These are phyloP conservation scores for Erebia aethiops DNA, from an alignment of 2,888 invertebrate species.

Conservation along the genomic window DNA sequence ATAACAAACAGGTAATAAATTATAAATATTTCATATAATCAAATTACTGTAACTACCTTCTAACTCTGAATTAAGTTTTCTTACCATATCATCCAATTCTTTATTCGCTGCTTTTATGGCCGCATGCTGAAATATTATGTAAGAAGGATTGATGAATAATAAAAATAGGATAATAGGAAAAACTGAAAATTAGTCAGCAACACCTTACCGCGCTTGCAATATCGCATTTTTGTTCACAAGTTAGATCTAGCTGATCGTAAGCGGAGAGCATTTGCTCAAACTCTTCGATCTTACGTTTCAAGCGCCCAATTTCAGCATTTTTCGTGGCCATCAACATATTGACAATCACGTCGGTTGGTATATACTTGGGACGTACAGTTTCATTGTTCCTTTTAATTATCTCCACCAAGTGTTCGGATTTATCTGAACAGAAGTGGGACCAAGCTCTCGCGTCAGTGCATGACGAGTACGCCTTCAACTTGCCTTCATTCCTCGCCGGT, in stretches of 20 bases:
- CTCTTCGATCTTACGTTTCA: constrained; percentile 74
- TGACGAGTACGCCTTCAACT: constrained; percentile 81
- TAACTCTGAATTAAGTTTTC: constrained; percentile 23
- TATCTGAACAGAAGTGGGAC: constrained; percentile 80
- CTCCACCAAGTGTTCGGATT: constrained; percentile 82
- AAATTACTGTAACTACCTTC: constrained; percentile 1
- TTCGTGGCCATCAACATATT: constrained; percentile 74
- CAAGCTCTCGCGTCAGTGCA: constrained; percentile 83
- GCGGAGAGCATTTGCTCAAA: constrained; percentile 71
- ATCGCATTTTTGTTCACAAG: constrained; percentile 70
- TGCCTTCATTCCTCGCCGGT: constrained; percentile 78
- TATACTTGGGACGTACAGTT: constrained; percentile 63
- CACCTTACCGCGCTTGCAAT: constrained; percentile 70
- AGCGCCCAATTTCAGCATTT: constrained; percentile 75
- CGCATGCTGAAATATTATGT: constrained; percentile 64
- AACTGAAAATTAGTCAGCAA: neutral
- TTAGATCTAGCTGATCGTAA: constrained; percentile 72
- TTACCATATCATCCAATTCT: constrained; percentile 71
- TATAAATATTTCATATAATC: neutral
- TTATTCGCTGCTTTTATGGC: constrained; percentile 72
- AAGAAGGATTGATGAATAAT: neutral
- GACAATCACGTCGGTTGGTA: constrained; percentile 73
- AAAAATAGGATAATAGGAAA: neutral
- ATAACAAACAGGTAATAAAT: constrained; percentile 46
- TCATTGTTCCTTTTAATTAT: constrained; percentile 76